phyloP scores from a whole-genome alignment of 2,797 vertebrate genomes.

The Coracias cyanogaster region DNA sequence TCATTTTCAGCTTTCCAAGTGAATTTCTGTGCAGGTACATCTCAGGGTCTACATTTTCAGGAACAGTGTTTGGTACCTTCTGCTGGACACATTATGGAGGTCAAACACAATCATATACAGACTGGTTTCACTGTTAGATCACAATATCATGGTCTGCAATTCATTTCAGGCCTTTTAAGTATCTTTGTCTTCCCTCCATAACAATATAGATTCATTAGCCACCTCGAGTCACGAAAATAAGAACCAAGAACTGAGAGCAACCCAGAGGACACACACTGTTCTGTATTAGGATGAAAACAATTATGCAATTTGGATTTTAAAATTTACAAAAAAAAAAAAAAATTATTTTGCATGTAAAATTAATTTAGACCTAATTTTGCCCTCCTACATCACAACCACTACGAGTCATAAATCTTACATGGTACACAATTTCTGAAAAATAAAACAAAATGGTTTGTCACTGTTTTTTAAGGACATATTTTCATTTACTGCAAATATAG shows the following conservation, averaged over 20 bases:
- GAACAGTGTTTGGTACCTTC: background rate
- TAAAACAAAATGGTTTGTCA: background rate
- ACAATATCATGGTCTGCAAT: background rate
- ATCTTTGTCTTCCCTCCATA: background rate
- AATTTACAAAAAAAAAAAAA: too few relatives aligned
- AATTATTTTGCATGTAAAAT: background rate
- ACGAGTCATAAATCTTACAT: fast-evolving
- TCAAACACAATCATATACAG: background rate
- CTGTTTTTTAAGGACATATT: fast-evolving
- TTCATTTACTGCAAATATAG: background rate
- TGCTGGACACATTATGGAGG: fast-evolving
- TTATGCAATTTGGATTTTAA: background rate
- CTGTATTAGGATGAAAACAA: background rate
- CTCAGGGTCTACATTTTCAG: background rate
- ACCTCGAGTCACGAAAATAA: background rate
- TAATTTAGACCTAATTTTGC: background rate
- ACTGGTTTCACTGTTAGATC: background rate
- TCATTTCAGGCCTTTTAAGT: background rate
- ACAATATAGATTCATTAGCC: background rate
- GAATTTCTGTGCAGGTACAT: fast-evolving
- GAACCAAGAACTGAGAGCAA: background rate
- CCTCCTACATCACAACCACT: background rate
- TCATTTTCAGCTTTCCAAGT: background rate
- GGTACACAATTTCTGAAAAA: background rate
- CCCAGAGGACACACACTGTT: background rate